Conservation (phyloP, 53 echinoderm and acorn worm species). For the Temnopleurus reevesii region DNA sequence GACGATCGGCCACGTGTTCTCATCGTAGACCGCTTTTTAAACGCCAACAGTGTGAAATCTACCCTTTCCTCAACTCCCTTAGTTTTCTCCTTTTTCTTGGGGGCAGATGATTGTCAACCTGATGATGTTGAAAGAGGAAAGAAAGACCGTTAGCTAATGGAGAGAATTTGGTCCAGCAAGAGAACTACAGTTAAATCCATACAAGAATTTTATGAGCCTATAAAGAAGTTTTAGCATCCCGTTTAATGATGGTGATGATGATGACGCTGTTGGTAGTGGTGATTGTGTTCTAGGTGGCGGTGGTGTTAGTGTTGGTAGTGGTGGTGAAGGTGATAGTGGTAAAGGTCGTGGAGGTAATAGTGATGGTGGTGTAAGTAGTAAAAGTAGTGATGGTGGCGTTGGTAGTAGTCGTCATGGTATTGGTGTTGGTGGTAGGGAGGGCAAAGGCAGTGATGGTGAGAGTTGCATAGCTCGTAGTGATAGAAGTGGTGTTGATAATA, state of each 20-base stretch:
- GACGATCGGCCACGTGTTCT: conserved; percentile 74
- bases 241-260: neutral
- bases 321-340: neutral
- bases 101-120: too few relatives aligned
- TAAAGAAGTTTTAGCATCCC: too few relatives aligned
- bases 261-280: neutral
- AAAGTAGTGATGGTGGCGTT: neutral
- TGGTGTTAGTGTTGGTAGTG: neutral
- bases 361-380: neutral
- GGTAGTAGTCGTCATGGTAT: neutral
- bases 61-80: too few relatives aligned
- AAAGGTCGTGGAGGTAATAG: neutral
- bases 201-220: too few relatives aligned
- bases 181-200: too few relatives aligned
- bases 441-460: neutral
- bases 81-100: too few relatives aligned
- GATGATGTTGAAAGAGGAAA: too few relatives aligned
- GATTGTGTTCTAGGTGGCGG: neutral
- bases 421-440: neutral
- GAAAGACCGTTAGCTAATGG: too few relatives aligned
- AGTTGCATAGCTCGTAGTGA: neutral
- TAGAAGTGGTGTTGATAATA: neutral
- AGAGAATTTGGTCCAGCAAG: too few relatives aligned
- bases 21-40: conserved; percentile 66
- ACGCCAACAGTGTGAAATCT: too few relatives aligned